Evolutionary conservation across 2,797 vertebrate species (phyloP), one percentile per base, ranked within the genome.

Genomic region (Myotis vivesi): DNA sequence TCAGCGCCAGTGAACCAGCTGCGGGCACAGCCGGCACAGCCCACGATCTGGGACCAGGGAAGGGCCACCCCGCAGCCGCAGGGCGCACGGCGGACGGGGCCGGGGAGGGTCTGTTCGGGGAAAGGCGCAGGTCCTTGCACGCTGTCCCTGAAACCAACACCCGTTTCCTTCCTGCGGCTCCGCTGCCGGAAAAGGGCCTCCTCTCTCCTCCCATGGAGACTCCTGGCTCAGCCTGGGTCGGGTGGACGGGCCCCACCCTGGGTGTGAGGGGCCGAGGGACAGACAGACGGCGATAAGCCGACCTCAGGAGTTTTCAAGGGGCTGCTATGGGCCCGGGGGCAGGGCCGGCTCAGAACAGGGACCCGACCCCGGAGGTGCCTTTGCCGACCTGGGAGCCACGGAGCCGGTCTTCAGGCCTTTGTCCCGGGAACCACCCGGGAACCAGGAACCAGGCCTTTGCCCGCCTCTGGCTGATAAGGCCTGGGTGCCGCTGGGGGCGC

Each of bases 261-360:
- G 25, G 33, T 13, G 6, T 13, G 28, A 13, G 0, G 6, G 5
- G 16, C 71, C 0, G 4, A n/a, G 20, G 5, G 49, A 12, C 79
- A 1, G 22, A 22, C 44, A 1, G 22, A 22, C 44, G 53, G 49
- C 33, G 2, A 28, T 19, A 41, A 38, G 59, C 17, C 1, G 17
- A 0, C 36, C 10, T 19, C 15, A n/a, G 13, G 51, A 19, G n/a
- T 0, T 0, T 15, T 0, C 57, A 0, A 12, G 90, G n/a, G n/a
- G 2, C 13, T 4, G 0, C 5, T 20, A 16, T 10, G 17, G 28
- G n/a, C 25, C n/a, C 2, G 17, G 9, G 0, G 81, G n/a, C 83
- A 15, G 11, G 79, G 0, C 38, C 51, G 13, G 4, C 0, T 33
- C 23, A 5, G 25, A 13, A 2, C 57, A 22, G 57, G 57, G 23